Evolutionary conservation across 2,113 vertebrate genomes (phyloP), one percentile per base, ranked within the genome.

Genomic region (Ptilonorhynchus violaceus): DNA sequence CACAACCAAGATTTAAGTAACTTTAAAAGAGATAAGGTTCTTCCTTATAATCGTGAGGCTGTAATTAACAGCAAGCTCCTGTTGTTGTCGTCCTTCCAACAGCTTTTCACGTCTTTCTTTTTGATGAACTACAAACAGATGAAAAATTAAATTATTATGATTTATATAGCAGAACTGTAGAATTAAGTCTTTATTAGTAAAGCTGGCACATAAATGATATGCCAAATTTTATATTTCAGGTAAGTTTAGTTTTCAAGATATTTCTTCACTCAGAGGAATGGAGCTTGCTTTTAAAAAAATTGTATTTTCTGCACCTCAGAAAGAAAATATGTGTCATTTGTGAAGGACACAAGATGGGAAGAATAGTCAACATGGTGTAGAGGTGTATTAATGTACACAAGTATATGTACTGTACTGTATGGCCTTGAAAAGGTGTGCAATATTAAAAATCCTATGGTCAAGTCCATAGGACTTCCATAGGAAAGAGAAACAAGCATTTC

Each of bases 201-300:
- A 59, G 4, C 4, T 52, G 31, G 9, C 8, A 30, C 2, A 3
- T 59, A 41, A n/a, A 85, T 56, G 1, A 19, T n/a, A 23, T 0
- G 0, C 3, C 6, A 1, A n/a, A n/a, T 77, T 77, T 66, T 62
- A 28, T 63, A 50, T 75, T 81, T 89, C 69, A 75, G 30, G 16
- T 46, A 70, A 64, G 18, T 46, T 85, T 69, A 74, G 5, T 2
- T 89, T 70, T 62, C 2, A 1, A 77, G 14, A 16, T 23, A 63
- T 69, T 83, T 88, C 37, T 80, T 84, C 16, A 31, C 13, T 75
- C 39, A 49, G 19, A 73, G 15, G 1, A n/a, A 42, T 5, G 9
- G 20, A 58, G 21, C 8, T 69, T 50, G 3, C 20, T 84, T 74
- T 6, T 4, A 8, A n/a, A 52, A 49, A 74, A 59, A 37, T 7